Conservation (phyloP, 2,797 vertebrate species). For the Cottoperca gobio region DNA sequence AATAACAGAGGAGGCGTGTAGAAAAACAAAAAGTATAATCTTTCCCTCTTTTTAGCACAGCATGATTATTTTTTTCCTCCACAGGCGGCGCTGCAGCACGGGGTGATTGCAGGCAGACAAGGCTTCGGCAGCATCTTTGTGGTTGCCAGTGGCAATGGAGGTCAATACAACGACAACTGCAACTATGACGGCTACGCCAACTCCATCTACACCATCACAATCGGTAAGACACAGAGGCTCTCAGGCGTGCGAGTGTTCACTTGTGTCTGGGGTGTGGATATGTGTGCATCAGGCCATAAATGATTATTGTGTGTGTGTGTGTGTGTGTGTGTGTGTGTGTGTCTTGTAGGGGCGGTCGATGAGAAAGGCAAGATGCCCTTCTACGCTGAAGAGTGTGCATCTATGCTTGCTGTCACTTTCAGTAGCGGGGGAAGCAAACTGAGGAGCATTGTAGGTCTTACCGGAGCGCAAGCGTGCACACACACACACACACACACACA, state of each 20-base stretch:
- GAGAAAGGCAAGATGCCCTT: slow-evolving; percentile 94
- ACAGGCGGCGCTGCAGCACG: slow-evolving; percentile 95
- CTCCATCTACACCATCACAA: slow-evolving; percentile 98
- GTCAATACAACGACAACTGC: slow-evolving; percentile 94
- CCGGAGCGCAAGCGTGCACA: not conserved
- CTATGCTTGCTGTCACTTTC: slow-evolving; percentile 97
- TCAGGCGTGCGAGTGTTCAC: not conserved
- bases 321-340: slow-evolving; percentile 31
- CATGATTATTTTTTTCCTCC: not conserved
- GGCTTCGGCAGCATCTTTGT: slow-evolving; percentile 98
- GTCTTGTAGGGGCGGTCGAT: slow-evolving; percentile 91
- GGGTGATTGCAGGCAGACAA: slow-evolving; percentile 92
- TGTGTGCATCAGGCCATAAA: not conserved
- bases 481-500: slow-evolving; percentile 1
- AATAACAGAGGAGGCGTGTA: not conserved
- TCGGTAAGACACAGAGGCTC: slow-evolving; percentile 85
- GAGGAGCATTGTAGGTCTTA: slow-evolving; percentile 92
- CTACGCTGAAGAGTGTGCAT: slow-evolving; percentile 96
- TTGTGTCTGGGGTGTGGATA: not conserved
- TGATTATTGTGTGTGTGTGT: not conserved
- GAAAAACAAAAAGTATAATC: not conserved
- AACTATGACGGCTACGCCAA: slow-evolving; percentile 99
- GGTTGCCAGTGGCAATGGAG: slow-evolving; percentile 97
- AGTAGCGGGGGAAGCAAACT: slow-evolving; percentile 91
- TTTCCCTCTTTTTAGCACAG: not conserved